Evolutionary conservation across 2,888 invertebrate genomes (phyloP), one percentile per base, ranked within the genome.

Genomic region (Amitus sp.): DNA sequence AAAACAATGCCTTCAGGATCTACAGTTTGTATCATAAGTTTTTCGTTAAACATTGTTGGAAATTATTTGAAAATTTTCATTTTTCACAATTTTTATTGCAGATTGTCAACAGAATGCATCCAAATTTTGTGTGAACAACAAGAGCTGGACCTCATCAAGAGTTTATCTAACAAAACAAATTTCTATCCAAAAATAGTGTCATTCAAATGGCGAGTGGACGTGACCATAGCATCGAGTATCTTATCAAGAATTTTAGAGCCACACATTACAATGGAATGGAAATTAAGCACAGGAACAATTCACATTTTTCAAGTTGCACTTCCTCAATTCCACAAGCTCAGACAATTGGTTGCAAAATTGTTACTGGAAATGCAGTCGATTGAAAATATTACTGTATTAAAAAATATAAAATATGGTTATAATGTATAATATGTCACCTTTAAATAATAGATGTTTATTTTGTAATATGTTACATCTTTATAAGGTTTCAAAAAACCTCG

Each of bases 141-240:
- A 9, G 78, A 83, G 51, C 73, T 81, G 10, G 66, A 69, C 52
- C 80, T 70, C 73, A 79, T 69, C 75, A 74, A 66, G 73, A 83
- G 69, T 75, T 79, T 76, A 67, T 75, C 58, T 75, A 82, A 76
- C 72, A 82, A 17, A 79, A 84, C 81, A 66, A 82, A 74, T 61
- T 83, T 73, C 74, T 83, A 66, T 77, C 83, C 66, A 70, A 82
- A 72, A 73, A 79, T 77, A 69, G 79, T 68, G 71, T 82, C 68
- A 30, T 85, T 74, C 76, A 74, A 84, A 65, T 86, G 86, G 86
- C 82, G 84, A 19, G 82, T 86, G 20, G 85, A 86, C 66, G 84
- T 86, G 48, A 84, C 84, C 0, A 77, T 86, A 50, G 80, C 83
- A 12, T 84, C 86, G 12, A 83, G 82, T 67, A 69, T 79, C 15